Evolutionary conservation across 2,797 vertebrate species (phyloP), one percentile per base, ranked within the genome.

Genomic region (Triplophysa yarkandensis): DNA sequence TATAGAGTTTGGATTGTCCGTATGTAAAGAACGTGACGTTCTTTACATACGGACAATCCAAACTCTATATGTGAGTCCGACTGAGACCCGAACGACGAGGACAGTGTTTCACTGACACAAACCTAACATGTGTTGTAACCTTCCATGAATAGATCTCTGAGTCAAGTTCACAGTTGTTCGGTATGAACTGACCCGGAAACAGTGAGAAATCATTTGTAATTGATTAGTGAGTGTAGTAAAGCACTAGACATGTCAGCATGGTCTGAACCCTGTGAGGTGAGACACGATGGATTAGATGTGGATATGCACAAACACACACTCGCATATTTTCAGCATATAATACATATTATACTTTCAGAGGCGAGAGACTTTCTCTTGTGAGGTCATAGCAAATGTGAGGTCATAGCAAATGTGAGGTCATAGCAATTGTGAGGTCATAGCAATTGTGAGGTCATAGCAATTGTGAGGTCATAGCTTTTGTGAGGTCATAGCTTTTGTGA

Each of bases 101-200:
- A 17, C 28, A 58, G n/a, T 58, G 17, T 5, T 23, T 4, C 28
- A 34, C 48, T 60, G 25, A 54, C 41, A 23, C 17, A 55, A 28
- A n/a, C 30, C 14, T 57, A 57, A 65, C 23, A 14, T 44, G 57
- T 23, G 48, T 41, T 11, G 48, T 62, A 32, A 50, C 36, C 69
- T 66, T 76, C 63, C 52, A 64, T 73, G 52, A 36, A 43, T 71
- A 58, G 54, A 61, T 70, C 7, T 39, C 25, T 70, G 52, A 4
- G 44, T 23, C 6, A 17, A 2, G 21, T n/a, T 70, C 68, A 36
- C 61, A 73, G 64, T 11, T 27, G 23, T 7, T 23, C 57, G 69
- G 46, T 8, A 71, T n/a, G 27, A 34, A 30, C 57, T 77, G 79
- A 77, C 70, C 74, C 65, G 66, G 63, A 80, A 74, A 80, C 60